Evolutionary conservation across 2,113 vertebrate genomes (phyloP), one percentile per base, ranked within the genome.

Genomic region (Callocephalon fimbriatum): DNA sequence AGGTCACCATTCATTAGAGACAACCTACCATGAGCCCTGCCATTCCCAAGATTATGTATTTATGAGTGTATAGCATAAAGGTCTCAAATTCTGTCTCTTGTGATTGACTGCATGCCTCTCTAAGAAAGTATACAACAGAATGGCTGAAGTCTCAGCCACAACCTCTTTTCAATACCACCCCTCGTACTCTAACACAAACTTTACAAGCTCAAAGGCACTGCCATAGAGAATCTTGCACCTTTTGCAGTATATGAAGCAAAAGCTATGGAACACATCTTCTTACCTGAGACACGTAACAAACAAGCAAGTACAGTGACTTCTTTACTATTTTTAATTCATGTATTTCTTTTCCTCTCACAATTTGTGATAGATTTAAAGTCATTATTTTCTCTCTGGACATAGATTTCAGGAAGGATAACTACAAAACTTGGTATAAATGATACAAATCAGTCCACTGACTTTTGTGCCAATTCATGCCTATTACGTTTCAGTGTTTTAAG

Each of bases 261-360:
- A 91, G 16, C 18, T 53, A 62, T 7, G 16, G 15, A 71, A 45
- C 4, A 6, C 15, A 25, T 38, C 29, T 66, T 77, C 51, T 48
- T 66, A 56, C 25, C 44, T 19, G 31, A 80, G 50, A 27, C 27
- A 32, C 1, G 1, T 32, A 42, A 61, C 90, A 88, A 65, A 17
- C 9, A 63, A 77, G 63, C 72, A 56, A 4, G 6, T 66, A 2
- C 80, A 59, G 7, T 7, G 3, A 50, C 5, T 48, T 65, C 4
- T 65, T 94, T 61, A 25, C 0, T 53, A 9, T 18, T 65, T 88
- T 85, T 59, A 62, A 29, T 61, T 68, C 20, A 74, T 31, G 0
- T 9, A 65, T 65, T 78, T 71, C 1, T 96, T 95, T 97, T 75
- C 45, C 7, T 91, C 37, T 68, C 48, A 40, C 22, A 88, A 71